A percentile compares a stretch with the other conserved stretches of the same genome.
phyloP scores from a whole-genome alignment of 2,888 invertebrate species.

The Stenurella melanura region DNA sequence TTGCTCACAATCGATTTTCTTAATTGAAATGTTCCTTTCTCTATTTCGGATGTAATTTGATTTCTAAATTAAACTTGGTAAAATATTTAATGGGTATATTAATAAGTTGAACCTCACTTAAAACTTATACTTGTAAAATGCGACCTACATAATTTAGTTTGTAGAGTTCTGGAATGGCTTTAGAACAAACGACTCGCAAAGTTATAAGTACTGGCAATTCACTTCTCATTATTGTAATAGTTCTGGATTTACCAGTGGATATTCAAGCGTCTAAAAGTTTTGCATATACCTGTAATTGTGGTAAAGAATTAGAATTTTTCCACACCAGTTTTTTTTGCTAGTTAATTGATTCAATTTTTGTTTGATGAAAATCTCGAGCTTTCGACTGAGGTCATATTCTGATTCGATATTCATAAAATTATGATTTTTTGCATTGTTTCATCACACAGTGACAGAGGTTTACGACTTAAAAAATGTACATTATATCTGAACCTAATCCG shows the following conservation, averaged over 20 bases:
- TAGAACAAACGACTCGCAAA: neutral
- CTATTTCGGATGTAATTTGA: neutral
- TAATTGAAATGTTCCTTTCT: neutral
- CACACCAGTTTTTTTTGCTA: too few relatives aligned
- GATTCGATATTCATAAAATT: too few relatives aligned
- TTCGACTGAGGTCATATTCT: too few relatives aligned
- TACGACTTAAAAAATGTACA: too few relatives aligned
- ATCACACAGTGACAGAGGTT: too few relatives aligned
- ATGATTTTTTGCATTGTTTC: too few relatives aligned
- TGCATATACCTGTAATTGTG: too few relatives aligned
- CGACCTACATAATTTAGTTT: neutral
- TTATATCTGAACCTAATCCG: too few relatives aligned
- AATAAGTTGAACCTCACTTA: slow-evolving; percentile 18
- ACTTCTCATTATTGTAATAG: neutral
- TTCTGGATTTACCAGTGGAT: neutral
- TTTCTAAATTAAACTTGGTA: slow-evolving; percentile 17
- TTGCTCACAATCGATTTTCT: neutral
- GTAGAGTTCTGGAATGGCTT: neutral
- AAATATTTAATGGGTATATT: slow-evolving; percentile 20
- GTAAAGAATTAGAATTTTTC: too few relatives aligned
- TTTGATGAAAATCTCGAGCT: too few relatives aligned
- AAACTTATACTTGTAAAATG: neutral
- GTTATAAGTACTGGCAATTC: neutral
- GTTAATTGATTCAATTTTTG: too few relatives aligned
- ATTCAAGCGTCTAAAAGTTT: too few relatives aligned